Conservation (phyloP, 2,888 invertebrate species). For the Girardia tigrina region DNA sequence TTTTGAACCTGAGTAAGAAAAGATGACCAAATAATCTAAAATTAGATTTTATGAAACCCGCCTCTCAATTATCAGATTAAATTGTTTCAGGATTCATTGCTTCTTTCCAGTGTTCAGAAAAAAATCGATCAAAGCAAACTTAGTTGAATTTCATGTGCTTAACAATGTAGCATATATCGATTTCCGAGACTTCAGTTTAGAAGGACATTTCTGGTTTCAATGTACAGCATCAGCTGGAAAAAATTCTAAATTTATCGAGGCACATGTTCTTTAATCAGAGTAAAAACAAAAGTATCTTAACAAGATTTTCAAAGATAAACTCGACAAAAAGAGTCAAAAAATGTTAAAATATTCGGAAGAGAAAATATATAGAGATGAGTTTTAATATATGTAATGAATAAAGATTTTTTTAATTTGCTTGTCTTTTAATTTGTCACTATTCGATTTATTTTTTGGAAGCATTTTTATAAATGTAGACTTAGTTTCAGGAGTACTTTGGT, state of each 20-base stretch:
- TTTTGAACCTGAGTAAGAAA: no score
- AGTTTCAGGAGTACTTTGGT: no score
- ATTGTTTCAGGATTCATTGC: neutral
- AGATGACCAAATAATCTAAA: no score
- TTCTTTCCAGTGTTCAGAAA: neutral
- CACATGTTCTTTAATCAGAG: neutral
- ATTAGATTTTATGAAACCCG: neutral
- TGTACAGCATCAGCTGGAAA: neutral
- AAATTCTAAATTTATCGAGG: neutral
- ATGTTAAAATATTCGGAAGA: neutral
- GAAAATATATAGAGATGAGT: neutral
- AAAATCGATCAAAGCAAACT: neutral
- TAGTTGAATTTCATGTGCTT: neutral
- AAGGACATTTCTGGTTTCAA: neutral
- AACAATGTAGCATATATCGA: neutral
- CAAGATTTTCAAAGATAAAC: neutral
- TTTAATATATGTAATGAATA: no score
- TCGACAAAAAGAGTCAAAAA: neutral
- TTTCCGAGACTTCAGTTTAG: neutral
- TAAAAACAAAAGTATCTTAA: neutral
- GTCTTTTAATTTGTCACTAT: no score
- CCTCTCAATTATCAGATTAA: neutral
- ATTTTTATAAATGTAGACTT: no score
- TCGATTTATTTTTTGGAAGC: no score
- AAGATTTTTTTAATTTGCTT: no score